A percentile compares a stretch with the other conserved stretches of the same genome.
phyloP scores from a whole-genome alignment of 2,888 invertebrate genomes.

The Leucophenga montana region DNA sequence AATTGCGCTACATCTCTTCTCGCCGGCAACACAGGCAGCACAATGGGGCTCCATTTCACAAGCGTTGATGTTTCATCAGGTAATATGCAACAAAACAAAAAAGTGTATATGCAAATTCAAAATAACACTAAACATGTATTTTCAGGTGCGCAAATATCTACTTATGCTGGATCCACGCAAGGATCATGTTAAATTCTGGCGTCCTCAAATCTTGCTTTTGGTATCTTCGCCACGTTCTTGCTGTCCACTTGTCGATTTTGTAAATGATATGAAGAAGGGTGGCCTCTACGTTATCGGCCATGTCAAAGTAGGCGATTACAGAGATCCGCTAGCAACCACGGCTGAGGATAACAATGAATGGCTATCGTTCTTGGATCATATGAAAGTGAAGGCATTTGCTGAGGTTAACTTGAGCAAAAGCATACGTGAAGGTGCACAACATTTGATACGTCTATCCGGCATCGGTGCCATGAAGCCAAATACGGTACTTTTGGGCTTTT shows the following conservation, averaged over 20 bases:
- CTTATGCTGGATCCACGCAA: slow-evolving; percentile 95
- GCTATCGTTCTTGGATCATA: slow-evolving; percentile 94
- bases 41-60: slow-evolving; percentile 98
- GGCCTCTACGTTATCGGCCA: slow-evolving; percentile 92
- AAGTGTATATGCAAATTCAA: not conserved
- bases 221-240: slow-evolving; percentile 92
- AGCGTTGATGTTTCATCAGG: slow-evolving; percentile 98
- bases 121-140: not conserved
- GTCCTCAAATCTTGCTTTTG: slow-evolving; percentile 95
- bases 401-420: slow-evolving; percentile 91
- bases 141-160: slow-evolving; percentile 90
- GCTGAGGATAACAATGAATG: slow-evolving; percentile 88
- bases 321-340: slow-evolving; percentile 79
- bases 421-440: slow-evolving; percentile 92
- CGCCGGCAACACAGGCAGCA: slow-evolving; percentile 84
- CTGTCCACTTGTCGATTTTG: slow-evolving; percentile 95
- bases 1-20: slow-evolving; percentile 89
- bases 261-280: slow-evolving; percentile 97
- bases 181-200: slow-evolving; percentile 99
- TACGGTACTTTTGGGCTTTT: slow-evolving; percentile 95
- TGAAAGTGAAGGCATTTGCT: slow-evolving; percentile 96
- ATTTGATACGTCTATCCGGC: slow-evolving; percentile 91
- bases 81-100: no score
- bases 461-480: slow-evolving; percentile 99
- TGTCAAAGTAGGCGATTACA: slow-evolving; percentile 79